Conservation (phyloP, 2,797 vertebrate genomes). For the Pseudomugil tenellus region DNA sequence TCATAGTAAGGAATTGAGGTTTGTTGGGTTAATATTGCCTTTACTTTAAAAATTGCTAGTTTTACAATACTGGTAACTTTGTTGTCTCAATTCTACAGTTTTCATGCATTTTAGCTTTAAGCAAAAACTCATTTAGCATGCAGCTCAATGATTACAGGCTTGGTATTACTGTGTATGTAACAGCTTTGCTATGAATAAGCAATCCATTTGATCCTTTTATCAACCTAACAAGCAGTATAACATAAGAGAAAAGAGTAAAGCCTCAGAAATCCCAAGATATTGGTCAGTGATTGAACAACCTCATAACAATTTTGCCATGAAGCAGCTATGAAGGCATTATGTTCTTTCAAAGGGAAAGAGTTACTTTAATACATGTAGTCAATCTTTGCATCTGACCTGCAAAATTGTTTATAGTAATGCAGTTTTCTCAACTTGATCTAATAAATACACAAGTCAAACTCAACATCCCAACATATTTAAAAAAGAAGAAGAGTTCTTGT, state of each 20-base stretch:
- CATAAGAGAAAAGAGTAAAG: slow-evolving; percentile 19
- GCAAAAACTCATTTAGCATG: slow-evolving; percentile 3
- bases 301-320: slow-evolving; percentile 60
- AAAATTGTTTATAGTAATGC: slow-evolving; percentile 78
- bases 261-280: slow-evolving; percentile 50
- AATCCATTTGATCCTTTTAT: slow-evolving; percentile 35
- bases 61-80: neutral
- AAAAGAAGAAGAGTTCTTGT: slow-evolving; percentile 50
- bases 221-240: slow-evolving; percentile 20
- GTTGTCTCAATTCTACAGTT: neutral
- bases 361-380: slow-evolving; percentile 61
- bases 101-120: neutral
- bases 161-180: slow-evolving; percentile 19
- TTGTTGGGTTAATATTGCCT: neutral
- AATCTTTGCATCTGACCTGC: slow-evolving; percentile 75
- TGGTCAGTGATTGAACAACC: slow-evolving; percentile 57
- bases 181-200: slow-evolving; percentile 9
- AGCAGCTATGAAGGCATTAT: slow-evolving; percentile 46
- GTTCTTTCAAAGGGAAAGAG: slow-evolving; percentile 45
- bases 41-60: neutral
- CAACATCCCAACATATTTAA: slow-evolving; percentile 58
- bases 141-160: slow-evolving; percentile 1
- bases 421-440: slow-evolving; percentile 69
- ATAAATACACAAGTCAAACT: slow-evolving; percentile 65
- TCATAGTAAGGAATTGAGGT: neutral